Evolutionary conservation across 2,888 invertebrate genomes (phyloP), one percentile per base, ranked within the genome.

Genomic region (Plemyria rubiginata): DNA sequence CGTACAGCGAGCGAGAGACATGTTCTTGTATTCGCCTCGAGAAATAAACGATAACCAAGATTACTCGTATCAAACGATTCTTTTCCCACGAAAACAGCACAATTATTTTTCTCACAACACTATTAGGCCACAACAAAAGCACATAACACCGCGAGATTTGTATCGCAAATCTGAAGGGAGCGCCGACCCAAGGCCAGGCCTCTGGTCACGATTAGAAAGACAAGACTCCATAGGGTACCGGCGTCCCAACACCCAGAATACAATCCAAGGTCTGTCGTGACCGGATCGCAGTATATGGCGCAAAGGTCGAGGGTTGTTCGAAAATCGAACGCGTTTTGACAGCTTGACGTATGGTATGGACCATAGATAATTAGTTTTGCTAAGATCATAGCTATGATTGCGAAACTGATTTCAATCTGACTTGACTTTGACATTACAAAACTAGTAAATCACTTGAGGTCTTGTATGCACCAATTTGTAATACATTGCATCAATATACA

Each of bases 201-300:
- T 72, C 82, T 72, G 82, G 89, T 89, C 90, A 91, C 90, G 90
- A 86, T 85, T 88, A 85, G 87, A 87, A 84, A 90, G 88, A 88
- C 81, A 67, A 70, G 76, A 48, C 43, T 51, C 67, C 70, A 68
- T 70, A 67, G 70, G 70, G 71, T 64, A 60, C 53, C 46, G 38
- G 50, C 62, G 45, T 72, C 70, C 72, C 73, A 77, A 78, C 76
- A 76, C 73, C 79, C 81, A 79, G 75, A 74, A 74, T 70, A 82
- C 88, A 89, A 75, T 70, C 84, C 90, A 90, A 90, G 90, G 90
- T 87, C 85, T 78, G 73, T 81, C 89, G 88, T 88, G 89, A 88
- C 88, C 79, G 60, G 78, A 76, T 85, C 77, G 57, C 72, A 78
- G 75, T 76, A 67, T 66, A 75, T 73, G 72, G 77, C 76, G 62